A percentile compares a stretch with the other conserved stretches of the same genome.
Conservation (phyloP, 2,888 invertebrate species). For the Meta bourneti region DNA sequence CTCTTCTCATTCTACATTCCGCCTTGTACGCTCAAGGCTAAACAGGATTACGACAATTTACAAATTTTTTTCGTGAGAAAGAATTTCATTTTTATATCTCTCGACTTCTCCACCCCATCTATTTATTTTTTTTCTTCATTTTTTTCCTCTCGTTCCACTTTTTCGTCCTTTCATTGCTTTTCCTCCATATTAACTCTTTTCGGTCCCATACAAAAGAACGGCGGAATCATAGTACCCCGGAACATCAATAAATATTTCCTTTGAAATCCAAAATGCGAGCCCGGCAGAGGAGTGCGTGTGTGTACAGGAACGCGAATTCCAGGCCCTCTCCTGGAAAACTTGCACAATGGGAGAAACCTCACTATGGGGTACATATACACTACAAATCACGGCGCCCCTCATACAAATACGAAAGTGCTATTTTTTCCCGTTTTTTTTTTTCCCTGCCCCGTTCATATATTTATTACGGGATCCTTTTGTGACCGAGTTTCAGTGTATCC, state of each 20-base stretch:
- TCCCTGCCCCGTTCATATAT: constrained; percentile 45
- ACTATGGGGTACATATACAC: constrained; percentile 44
- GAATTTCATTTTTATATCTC: constrained; percentile 36
- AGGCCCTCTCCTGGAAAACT: background rate
- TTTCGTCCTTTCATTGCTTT: constrained; percentile 3
- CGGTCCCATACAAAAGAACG: constrained; percentile 39
- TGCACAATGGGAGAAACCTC: constrained; percentile 58
- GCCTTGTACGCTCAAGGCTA: background rate
- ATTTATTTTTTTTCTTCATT: no score
- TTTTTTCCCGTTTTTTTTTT: constrained; percentile 20
- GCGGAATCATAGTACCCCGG: constrained; percentile 42
- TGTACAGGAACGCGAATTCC: constrained; percentile 56
- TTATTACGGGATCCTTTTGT: constrained; percentile 72
- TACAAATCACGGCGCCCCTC: constrained; percentile 49
- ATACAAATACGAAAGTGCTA: constrained; percentile 54
- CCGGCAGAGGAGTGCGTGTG: background rate
- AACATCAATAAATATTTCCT: constrained; percentile 74
- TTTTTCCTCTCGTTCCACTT: no score
- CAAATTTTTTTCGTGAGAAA: constrained; percentile 6
- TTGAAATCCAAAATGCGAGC: constrained; percentile 70
- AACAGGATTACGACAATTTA: constrained; percentile 12
- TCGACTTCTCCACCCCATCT: no score
- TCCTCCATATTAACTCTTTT: constrained; percentile 67
- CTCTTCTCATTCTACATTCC: no score
- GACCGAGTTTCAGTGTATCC: constrained; percentile 20